Conservation (phyloP, 64 coral and sea anemone genomes). For the Montipora cactus region DNA sequence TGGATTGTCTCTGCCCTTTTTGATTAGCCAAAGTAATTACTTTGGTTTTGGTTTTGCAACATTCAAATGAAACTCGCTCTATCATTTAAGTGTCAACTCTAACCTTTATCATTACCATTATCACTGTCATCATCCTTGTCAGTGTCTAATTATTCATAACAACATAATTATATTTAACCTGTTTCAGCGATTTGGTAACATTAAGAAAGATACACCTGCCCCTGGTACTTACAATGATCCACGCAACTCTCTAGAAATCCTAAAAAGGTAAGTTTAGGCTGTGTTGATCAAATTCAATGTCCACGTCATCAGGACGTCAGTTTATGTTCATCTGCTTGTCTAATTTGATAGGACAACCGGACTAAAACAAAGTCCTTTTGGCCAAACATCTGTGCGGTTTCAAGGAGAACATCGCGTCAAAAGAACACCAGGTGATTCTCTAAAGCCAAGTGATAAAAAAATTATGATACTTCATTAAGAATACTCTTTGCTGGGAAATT, state of each 20-base stretch:
- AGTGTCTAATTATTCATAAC: no score
- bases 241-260: conserved; percentile 83
- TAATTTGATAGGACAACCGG: conserved; percentile 79
- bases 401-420: conserved; percentile 77
- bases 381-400: conserved; percentile 97
- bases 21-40: no score
- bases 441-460: not conserved
- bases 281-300: not conserved
- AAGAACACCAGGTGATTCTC: conserved; percentile 76
- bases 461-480: no score
- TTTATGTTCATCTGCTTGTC: not conserved
- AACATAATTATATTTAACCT: not conserved
- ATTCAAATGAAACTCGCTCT: no score
- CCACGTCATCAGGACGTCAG: not conserved
- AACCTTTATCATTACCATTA: no score
- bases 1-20: no score
- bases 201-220: conserved; percentile 70
- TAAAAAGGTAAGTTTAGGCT: conserved; percentile 78
- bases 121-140: no score
- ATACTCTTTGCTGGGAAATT: no score
- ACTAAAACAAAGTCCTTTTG: conserved; percentile 93
- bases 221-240: conserved; percentile 97
- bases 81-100: no score
- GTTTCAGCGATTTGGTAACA: conserved; percentile 85
- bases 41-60: no score